Conservation (phyloP, 1,140 invertebrate species). For the Camponotus vicinus region DNA sequence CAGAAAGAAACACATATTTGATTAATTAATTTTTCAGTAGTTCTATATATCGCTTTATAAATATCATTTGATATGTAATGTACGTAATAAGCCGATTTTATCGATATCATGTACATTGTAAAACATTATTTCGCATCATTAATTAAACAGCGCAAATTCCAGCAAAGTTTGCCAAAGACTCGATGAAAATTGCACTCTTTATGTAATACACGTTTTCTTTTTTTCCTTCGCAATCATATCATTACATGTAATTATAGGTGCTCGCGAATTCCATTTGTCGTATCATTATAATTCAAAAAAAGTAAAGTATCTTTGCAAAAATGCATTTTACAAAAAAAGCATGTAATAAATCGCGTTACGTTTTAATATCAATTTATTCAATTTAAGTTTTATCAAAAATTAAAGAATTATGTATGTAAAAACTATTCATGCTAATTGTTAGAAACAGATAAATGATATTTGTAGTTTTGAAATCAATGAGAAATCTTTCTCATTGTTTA, state of each 20-base stretch:
- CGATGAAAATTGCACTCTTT: background rate
- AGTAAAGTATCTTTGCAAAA: background rate
- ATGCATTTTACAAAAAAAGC: background rate
- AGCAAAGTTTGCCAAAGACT: too few relatives aligned
- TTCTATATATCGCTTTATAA: background rate
- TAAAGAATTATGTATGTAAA: background rate
- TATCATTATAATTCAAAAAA: background rate
- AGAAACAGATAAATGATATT: background rate
- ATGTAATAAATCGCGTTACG: background rate
- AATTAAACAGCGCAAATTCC: background rate
- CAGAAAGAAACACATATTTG: background rate
- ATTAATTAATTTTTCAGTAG: background rate
- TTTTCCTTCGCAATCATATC: background rate
- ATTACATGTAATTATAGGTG: constrained; percentile 7
- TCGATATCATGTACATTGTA: background rate
- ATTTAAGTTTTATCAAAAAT: background rate
- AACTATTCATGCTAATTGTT: background rate
- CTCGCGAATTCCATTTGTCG: background rate
- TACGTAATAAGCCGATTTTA: background rate
- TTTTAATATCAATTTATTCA: background rate
- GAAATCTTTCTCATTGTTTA: background rate
- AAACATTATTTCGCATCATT: background rate
- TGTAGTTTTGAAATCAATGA: background rate
- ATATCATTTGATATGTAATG: background rate
- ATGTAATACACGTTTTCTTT: background rate